A percentile compares a stretch with the other conserved stretches of the same genome.
Evolutionary conservation across 2,888 invertebrate species (phyloP).

Genomic region (Gnatocerus cornutus): DNA sequence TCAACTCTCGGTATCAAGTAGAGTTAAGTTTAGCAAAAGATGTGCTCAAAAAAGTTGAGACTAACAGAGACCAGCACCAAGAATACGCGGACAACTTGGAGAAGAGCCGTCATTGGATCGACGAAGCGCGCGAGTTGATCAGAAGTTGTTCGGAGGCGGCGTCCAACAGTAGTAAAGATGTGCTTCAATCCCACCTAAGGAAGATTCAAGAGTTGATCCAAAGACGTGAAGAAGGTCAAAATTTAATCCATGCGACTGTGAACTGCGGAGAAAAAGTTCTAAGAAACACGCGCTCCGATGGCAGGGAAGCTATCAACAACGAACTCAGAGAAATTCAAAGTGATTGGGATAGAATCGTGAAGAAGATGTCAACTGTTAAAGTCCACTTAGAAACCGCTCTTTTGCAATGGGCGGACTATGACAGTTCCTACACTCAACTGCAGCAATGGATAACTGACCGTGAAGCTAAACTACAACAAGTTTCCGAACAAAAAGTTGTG

Average conservation of each 20-base stretch:
- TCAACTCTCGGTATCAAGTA: constrained; percentile 92
- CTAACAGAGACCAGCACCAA: constrained; percentile 88
- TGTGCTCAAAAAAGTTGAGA: constrained; percentile 92
- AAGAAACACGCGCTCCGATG: constrained; percentile 90
- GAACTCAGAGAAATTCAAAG: constrained; percentile 92
- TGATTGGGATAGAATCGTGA: constrained; percentile 93
- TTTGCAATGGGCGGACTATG: constrained; percentile 97
- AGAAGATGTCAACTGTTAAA: constrained; percentile 93
- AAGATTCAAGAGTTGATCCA: constrained; percentile 86
- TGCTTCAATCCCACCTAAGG: constrained; percentile 85
- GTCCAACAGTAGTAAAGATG: constrained; percentile 85
- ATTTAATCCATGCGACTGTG: constrained; percentile 88
- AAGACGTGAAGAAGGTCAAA: constrained; percentile 90
- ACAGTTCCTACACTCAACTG: constrained; percentile 92
- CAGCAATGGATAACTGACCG: constrained; percentile 96
- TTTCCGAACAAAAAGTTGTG: constrained; percentile 87
- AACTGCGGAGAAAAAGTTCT: constrained; percentile 93
- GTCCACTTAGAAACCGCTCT: constrained; percentile 92
- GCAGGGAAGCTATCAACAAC: constrained; percentile 88
- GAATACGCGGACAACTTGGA: constrained; percentile 84
- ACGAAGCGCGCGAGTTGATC: constrained; percentile 87
- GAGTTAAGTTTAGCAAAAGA: constrained; percentile 91
- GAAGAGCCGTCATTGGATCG: constrained; percentile 89
- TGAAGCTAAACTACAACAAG: constrained; percentile 93
- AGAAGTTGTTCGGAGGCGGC: constrained; percentile 86